Conservation (phyloP, 2,797 vertebrate genomes). For the Sebastes oblongus region DNA sequence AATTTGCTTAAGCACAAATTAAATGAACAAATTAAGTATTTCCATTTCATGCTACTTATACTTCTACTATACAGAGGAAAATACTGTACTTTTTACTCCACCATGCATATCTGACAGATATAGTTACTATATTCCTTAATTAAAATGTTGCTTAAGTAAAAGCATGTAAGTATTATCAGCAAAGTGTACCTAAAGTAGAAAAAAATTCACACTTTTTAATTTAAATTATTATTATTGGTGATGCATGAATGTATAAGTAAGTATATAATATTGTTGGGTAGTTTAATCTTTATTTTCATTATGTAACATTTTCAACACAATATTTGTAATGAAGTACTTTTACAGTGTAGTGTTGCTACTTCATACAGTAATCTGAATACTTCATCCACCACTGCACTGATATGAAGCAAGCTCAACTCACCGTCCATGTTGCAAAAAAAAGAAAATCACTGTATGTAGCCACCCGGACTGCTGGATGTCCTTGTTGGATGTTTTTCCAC, state of each 20-base stretch:
- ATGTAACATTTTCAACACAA: neutral
- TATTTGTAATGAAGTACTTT: neutral
- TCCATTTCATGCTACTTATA: neutral
- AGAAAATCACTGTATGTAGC: neutral
- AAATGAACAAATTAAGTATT: neutral
- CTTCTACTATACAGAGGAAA: fast-evolving
- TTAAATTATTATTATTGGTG: too few species aligned
- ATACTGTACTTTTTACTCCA: neutral
- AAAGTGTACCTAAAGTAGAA: too few species aligned
- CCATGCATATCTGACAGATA: neutral
- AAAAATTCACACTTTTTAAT: too few species aligned
- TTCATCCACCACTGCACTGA: neutral
- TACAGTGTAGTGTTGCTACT: too few species aligned
- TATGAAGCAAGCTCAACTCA: neutral
- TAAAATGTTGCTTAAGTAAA: neutral
- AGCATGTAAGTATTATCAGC: neutral
- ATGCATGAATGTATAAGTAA: too few species aligned
- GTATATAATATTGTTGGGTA: too few species aligned
- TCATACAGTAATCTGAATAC: neutral
- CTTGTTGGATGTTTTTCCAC: neutral
- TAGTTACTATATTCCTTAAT: neutral
- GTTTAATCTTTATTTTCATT: neutral
- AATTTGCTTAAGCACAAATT: neutral
- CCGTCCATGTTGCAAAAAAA: neutral
- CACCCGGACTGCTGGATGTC: neutral